Percentiles rank a stretch among this genome's conserved stretches.
phyloP scores from a whole-genome alignment of 2,888 invertebrate species.

The Xanthorhoe spadicearia region DNA sequence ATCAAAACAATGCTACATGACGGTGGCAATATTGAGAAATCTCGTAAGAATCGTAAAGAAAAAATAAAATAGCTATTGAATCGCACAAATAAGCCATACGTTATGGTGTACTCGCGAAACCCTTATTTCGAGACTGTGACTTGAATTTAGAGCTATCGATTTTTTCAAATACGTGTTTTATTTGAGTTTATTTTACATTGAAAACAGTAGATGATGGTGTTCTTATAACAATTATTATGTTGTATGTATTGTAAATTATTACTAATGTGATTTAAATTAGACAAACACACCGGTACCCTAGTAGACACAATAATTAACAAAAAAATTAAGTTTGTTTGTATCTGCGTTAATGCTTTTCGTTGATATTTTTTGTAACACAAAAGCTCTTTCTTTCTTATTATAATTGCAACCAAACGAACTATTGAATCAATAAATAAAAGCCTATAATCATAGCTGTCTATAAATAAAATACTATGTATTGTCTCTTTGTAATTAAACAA shows the following conservation, averaged over 20 bases:
- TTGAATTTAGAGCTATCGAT: conserved; percentile 64
- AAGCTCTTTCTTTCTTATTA: too few relatives aligned
- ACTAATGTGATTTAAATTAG: too few relatives aligned
- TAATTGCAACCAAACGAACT: too few relatives aligned
- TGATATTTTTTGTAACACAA: too few relatives aligned
- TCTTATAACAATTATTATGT: too few relatives aligned
- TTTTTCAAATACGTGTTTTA: conserved; percentile 45
- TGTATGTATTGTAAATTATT: too few relatives aligned
- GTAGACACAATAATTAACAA: too few relatives aligned
- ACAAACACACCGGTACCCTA: too few relatives aligned
- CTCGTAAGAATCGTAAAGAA: conserved; percentile 39
- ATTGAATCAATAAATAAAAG: too few relatives aligned
- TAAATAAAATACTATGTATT: conserved; percentile 65
- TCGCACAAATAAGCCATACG: conserved; percentile 60
- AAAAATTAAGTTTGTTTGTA: too few relatives aligned
- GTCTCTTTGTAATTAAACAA: conserved; percentile 56
- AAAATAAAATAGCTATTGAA: conserved; percentile 52
- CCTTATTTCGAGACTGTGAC: conserved; percentile 62
- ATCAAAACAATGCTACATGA: neutral
- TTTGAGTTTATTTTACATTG: conserved; percentile 14
- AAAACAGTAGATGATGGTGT: neutral
- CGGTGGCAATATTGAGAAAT: conserved; percentile 22
- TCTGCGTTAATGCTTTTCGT: too few relatives aligned
- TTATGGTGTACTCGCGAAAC: conserved; percentile 57
- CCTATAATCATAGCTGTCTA: neutral